phyloP scores from a whole-genome alignment of 2,113 vertebrate species.

The Seriola rivoliana region DNA sequence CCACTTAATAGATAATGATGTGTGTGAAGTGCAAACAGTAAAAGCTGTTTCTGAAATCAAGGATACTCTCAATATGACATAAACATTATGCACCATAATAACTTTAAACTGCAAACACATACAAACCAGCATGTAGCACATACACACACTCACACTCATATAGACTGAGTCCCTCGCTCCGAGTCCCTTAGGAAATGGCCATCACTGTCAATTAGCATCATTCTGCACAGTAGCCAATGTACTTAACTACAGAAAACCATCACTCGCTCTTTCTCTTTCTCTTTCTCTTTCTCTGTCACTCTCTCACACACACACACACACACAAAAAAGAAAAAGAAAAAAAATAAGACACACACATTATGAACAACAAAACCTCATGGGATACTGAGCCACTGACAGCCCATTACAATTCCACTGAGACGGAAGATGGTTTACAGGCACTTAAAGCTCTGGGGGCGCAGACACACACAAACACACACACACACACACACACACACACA shows the following conservation, averaged over 20 bases:
- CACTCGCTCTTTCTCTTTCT: slow-evolving; percentile 17
- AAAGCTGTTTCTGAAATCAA: neutral
- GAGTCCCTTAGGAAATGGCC: slow-evolving; percentile 52
- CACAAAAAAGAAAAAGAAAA: neutral
- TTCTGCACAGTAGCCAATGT: slow-evolving; percentile 48
- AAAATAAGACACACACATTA: slow-evolving; percentile 55
- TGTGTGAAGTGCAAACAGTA: neutral
- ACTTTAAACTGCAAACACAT: slow-evolving; percentile 35
- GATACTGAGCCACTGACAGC: slow-evolving; percentile 65
- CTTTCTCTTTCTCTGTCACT: slow-evolving; percentile 41
- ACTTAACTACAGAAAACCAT: slow-evolving; percentile 55
- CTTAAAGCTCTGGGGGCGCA: slow-evolving; percentile 49
- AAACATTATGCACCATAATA: neutral
- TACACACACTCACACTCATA: slow-evolving; percentile 8
- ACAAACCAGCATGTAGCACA: slow-evolving; percentile 12
- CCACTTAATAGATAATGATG: no score
- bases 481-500: neutral
- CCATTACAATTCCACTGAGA: slow-evolving; percentile 75
- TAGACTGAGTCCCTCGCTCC: neutral
- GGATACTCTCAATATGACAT: neutral
- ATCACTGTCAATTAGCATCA: slow-evolving; percentile 74
- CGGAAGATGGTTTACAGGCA: slow-evolving; percentile 69
- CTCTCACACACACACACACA: neutral
- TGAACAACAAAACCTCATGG: slow-evolving; percentile 68
- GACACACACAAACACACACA: neutral